These are phyloP conservation scores for Whitmania pigra DNA, from an alignment of 1,140 invertebrate genomes.

Conservation along the genomic window DNA sequence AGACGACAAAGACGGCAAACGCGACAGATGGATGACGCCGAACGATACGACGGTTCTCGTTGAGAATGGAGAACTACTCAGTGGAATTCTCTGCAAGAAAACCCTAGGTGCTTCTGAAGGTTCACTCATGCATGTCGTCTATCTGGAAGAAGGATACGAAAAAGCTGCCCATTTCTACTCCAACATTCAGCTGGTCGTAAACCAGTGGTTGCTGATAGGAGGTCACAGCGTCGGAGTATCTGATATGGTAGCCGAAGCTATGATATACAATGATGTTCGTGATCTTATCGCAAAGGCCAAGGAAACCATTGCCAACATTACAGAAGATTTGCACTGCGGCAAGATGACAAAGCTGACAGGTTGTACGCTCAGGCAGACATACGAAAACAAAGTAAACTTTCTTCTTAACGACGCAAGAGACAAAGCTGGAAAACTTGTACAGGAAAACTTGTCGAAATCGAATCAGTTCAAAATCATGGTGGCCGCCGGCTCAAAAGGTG, in stretches of 20 bases:
- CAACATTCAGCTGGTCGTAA: slow-evolving; percentile 97
- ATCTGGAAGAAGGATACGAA: slow-evolving; percentile 90
- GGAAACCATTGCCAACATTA: slow-evolving; percentile 92
- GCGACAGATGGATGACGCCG: slow-evolving; percentile 98
- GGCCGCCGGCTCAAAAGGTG: slow-evolving; percentile 96
- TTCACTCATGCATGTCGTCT: slow-evolving; percentile 90
- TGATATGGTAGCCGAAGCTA: slow-evolving; percentile 97
- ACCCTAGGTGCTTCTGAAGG: slow-evolving; percentile 90
- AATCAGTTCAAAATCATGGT: slow-evolving; percentile 99
- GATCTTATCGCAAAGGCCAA: slow-evolving; percentile 96
- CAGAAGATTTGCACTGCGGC: slow-evolving; percentile 99
- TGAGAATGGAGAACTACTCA: slow-evolving; percentile 86
- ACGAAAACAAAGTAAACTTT: slow-evolving; percentile 58
- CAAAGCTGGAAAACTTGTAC: slow-evolving; percentile 96
- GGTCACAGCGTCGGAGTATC: slow-evolving; percentile 97
- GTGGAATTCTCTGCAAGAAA: slow-evolving; percentile 91
- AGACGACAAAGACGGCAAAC: slow-evolving; percentile 95
- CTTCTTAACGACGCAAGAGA: slow-evolving; percentile 99
- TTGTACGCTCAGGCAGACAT: slow-evolving; percentile 84
- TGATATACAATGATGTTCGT: slow-evolving; percentile 95
- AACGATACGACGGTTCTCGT: slow-evolving; percentile 95
- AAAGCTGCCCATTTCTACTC: slow-evolving; percentile 94
- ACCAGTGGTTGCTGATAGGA: slow-evolving; percentile 94
- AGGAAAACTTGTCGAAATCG: slow-evolving; percentile 96
- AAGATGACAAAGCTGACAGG: slow-evolving; percentile 95